Percentiles rank a stretch among this genome's conserved stretches.
These are phyloP conservation scores for Saturnia japonica DNA, from an alignment of 2,888 invertebrate genomes.

Conservation along the genomic window DNA sequence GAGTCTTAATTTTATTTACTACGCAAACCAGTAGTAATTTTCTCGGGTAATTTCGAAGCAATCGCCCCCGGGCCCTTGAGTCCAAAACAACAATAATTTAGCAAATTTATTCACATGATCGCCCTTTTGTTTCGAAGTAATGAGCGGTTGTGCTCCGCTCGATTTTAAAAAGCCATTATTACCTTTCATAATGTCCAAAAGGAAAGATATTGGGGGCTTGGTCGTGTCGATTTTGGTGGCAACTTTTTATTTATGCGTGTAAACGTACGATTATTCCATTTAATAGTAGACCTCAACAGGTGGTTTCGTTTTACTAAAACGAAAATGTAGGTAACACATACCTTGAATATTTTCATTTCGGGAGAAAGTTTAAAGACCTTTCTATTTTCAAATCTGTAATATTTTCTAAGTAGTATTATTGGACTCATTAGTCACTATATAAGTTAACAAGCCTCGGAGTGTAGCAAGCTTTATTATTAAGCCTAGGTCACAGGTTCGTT, in stretches of 20 bases:
- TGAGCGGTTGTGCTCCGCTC: conserved; percentile 52
- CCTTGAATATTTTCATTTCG: background rate
- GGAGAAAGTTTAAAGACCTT: background rate
- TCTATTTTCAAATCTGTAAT: background rate
- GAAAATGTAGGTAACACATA: background rate
- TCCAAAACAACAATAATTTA: conserved; percentile 75
- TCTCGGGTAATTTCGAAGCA: conserved; percentile 25
- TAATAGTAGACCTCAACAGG: conserved; percentile 12
- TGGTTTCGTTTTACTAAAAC: conserved; percentile 6
- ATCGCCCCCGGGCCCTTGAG: conserved; percentile 50
- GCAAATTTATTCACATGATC: conserved; percentile 74
- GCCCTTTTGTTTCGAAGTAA: conserved; percentile 69
- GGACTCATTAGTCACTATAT: too few species aligned
- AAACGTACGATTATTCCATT: conserved; percentile 1
- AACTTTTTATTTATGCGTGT: conserved; percentile 18
- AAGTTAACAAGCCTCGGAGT: too few species aligned
- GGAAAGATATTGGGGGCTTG: conserved; percentile 33
- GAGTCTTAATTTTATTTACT: conserved; percentile 2
- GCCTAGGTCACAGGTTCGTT: too few species aligned
- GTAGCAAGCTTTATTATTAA: too few species aligned
- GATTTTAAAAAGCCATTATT: conserved; percentile 67
- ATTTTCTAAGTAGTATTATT: too few species aligned
- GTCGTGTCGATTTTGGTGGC: conserved; percentile 24
- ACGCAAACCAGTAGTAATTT: conserved; percentile 28
- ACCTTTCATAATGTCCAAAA: conserved; percentile 48